These are phyloP conservation scores for Rhagonycha lutea DNA, from an alignment of 2,888 invertebrate genomes.

Conservation along the genomic window DNA sequence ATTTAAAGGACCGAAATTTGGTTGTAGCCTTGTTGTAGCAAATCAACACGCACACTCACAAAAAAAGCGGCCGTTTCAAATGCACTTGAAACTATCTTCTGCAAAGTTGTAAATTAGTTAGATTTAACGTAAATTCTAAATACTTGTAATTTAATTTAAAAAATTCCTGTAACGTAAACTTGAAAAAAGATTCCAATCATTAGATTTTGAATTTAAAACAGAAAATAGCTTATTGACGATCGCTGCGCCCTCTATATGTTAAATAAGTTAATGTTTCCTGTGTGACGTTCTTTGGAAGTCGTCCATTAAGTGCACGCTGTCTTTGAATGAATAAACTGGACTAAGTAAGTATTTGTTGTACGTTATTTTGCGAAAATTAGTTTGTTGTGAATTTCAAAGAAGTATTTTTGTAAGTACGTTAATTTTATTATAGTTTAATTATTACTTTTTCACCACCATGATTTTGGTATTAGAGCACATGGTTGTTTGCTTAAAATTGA, in stretches of 20 bases:
- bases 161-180: not conserved
- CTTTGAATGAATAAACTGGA: not conserved
- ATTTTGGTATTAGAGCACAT: not conserved
- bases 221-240: accelerated
- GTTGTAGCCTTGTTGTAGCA: too few relatives aligned
- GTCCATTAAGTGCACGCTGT: not conserved
- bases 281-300: not conserved
- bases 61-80: not conserved
- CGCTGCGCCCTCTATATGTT: not conserved
- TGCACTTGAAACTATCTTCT: not conserved
- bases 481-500: not conserved
- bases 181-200: not conserved
- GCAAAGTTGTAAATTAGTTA: not conserved
- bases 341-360: not conserved
- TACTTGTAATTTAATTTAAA: not conserved
- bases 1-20: not conserved
- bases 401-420: not conserved
- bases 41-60: not conserved
- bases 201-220: not conserved
- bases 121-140: not conserved
- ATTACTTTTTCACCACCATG: not conserved
- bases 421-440: not conserved
- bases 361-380: not conserved
- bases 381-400: not conserved
- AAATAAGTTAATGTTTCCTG: not conserved